Evolutionary conservation across 1,140 invertebrate genomes (phyloP).

Genomic region (Musca domestica): DNA sequence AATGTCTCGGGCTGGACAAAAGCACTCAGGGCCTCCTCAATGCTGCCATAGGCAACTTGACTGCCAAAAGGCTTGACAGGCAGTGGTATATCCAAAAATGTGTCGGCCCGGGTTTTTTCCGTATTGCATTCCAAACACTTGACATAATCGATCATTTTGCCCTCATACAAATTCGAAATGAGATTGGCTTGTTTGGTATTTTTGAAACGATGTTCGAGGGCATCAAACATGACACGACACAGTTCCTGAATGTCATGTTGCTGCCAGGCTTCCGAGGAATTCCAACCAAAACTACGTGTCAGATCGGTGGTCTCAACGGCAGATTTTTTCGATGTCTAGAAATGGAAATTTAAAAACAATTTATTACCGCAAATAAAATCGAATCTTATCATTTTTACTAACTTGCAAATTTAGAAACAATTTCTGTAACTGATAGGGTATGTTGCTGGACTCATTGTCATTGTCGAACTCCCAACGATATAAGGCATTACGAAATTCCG

Average conservation of each 20-base stretch:
- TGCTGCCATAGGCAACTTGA: conserved; percentile 73
- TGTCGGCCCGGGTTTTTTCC: conserved; percentile 81
- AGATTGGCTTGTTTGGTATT: conserved; percentile 80
- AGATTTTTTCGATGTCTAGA: conserved; percentile 68
- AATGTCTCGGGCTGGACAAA: conserved; percentile 86
- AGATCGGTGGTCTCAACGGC: conserved; percentile 86
- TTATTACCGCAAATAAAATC: conserved; percentile 20
- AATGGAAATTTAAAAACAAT: conserved; percentile 18
- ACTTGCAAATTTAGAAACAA: conserved; percentile 86
- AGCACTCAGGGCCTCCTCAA: conserved; percentile 80
- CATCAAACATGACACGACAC: conserved; percentile 90
- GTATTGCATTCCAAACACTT: conserved; percentile 85
- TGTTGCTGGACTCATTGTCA: conserved; percentile 68
- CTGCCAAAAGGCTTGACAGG: conserved; percentile 84
- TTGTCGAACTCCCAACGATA: conserved; percentile 85
- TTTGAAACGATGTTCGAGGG: conserved; percentile 82
- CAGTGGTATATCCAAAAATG: conserved; percentile 85
- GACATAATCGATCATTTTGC: conserved; percentile 89
- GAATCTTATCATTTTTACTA: conserved; percentile 21
- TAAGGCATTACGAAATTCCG: conserved; percentile 89
- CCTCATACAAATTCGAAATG: conserved; percentile 71
- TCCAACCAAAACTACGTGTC: conserved; percentile 90
- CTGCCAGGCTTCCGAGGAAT: conserved; percentile 86
- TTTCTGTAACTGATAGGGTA: conserved; percentile 85
- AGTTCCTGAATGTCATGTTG: conserved; percentile 93